Conservation (phyloP, 2,797 vertebrate species). For the Pangasius sanitwongsei region DNA sequence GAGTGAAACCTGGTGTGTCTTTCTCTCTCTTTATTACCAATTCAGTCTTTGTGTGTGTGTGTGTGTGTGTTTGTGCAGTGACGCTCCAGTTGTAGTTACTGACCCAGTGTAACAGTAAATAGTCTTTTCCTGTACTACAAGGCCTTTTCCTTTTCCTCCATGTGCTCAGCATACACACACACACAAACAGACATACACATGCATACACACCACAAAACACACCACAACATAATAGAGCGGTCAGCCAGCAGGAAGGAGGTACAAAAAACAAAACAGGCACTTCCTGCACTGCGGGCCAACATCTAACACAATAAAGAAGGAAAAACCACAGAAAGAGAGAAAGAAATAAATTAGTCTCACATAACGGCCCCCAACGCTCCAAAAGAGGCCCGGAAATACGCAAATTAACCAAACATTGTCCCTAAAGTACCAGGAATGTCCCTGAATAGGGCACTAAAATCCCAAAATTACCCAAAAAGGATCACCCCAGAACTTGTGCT, state of each 20-base stretch:
- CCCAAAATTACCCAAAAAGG: not conserved
- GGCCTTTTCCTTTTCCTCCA: conserved; percentile 25
- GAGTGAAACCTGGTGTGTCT: not conserved
- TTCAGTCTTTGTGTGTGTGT: conserved; percentile 16
- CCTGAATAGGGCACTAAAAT: not conserved
- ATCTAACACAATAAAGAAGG: conserved; percentile 30
- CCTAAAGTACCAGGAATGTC: not conserved
- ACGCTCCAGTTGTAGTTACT: conserved; percentile 26
- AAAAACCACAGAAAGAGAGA: conserved; percentile 17
- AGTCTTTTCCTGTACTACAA: conserved; percentile 28
- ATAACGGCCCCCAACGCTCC: not conserved
- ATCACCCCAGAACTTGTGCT: not conserved
- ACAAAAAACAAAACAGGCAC: conserved; percentile 33
- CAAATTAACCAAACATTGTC: not conserved
- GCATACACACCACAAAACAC: conserved; percentile 3
- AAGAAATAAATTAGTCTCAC: conserved; percentile 17
- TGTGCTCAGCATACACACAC: conserved; percentile 6
- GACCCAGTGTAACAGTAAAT: conserved; percentile 20
- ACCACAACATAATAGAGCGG: conserved; percentile 19
- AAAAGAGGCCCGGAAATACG: conserved; percentile 19
- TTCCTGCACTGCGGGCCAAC: conserved; percentile 36
- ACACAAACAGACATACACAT: not conserved
- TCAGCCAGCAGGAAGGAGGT: conserved; percentile 36
- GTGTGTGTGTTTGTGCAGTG: conserved; percentile 20
- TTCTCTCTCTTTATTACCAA: not conserved